Conservation (phyloP, 2,113 vertebrate genomes). For the Fregetta grallaria region DNA sequence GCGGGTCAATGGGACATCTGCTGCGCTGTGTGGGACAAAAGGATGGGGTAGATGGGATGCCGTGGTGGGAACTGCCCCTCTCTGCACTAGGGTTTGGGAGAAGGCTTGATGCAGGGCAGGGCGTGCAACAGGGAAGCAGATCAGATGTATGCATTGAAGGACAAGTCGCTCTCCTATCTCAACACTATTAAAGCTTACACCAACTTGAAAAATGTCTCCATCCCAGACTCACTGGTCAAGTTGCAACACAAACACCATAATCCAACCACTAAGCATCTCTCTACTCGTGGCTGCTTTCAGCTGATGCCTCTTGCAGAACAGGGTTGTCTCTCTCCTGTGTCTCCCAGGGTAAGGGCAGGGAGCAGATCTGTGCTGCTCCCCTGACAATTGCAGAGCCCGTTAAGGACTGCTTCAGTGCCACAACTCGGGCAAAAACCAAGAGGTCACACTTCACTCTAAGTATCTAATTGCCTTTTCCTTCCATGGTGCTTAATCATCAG, state of each 20-base stretch:
- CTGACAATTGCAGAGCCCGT: neutral
- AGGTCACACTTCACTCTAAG: neutral
- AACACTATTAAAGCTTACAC: neutral
- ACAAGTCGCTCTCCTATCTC: neutral
- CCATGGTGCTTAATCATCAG: neutral
- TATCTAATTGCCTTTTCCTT: neutral
- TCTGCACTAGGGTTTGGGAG: neutral
- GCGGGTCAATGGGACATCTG: accelerated
- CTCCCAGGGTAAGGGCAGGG: neutral
- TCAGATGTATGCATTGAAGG: neutral
- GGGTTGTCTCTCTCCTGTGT: neutral
- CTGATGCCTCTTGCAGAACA: neutral
- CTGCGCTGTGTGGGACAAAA: neutral
- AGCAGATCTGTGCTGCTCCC: neutral
- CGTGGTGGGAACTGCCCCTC: neutral
- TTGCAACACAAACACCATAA: neutral
- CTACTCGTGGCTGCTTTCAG: neutral
- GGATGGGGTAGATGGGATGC: neutral
- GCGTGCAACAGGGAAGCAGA: accelerated
- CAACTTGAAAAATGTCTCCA: neutral
- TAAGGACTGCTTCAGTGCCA: neutral
- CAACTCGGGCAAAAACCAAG: neutral
- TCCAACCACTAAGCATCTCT: neutral
- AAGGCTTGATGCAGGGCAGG: neutral
- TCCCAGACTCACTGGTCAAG: neutral